Evolutionary conservation across 1,140 invertebrate genomes (phyloP).

Genomic region (Oreohelix idahoensis): DNA sequence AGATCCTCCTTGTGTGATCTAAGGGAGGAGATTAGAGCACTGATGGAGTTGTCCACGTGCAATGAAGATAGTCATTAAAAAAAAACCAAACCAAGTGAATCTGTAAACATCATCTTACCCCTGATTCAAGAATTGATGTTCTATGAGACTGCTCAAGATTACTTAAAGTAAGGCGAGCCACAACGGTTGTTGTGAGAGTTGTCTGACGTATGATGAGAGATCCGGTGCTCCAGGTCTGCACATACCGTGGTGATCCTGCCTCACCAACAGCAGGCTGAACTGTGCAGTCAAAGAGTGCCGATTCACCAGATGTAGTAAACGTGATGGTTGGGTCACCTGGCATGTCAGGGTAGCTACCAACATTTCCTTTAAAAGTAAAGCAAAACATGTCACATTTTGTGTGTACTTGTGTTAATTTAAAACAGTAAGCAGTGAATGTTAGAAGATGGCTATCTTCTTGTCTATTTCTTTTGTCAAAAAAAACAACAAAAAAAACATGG

Average conservation of each 20-base stretch:
- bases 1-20: too few relatives aligned
- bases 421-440: too few relatives aligned
- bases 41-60: too few relatives aligned
- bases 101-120: neutral
- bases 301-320: neutral
- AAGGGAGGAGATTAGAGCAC: too few relatives aligned
- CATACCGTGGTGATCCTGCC: conserved; percentile 42
- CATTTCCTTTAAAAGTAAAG: conserved; percentile 30
- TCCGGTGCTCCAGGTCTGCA: conserved; percentile 40
- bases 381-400: neutral
- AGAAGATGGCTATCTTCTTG: too few relatives aligned
- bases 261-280: conserved; percentile 34
- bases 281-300: conserved; percentile 43
- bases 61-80: too few relatives aligned
- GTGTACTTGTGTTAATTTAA: too few relatives aligned
- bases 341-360: conserved; percentile 44
- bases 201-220: conserved; percentile 1
- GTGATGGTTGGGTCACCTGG: conserved; percentile 32
- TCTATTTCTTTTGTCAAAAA: too few relatives aligned
- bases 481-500: too few relatives aligned
- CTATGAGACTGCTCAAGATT: conserved; percentile 9
- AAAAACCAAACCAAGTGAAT: too few relatives aligned
- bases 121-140: conserved; percentile 41
- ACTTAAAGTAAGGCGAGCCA: conserved; percentile 38
- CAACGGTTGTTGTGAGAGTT: neutral